Evolutionary conservation across 2,888 invertebrate genomes (phyloP).

Genomic region (Biston stratarius): DNA sequence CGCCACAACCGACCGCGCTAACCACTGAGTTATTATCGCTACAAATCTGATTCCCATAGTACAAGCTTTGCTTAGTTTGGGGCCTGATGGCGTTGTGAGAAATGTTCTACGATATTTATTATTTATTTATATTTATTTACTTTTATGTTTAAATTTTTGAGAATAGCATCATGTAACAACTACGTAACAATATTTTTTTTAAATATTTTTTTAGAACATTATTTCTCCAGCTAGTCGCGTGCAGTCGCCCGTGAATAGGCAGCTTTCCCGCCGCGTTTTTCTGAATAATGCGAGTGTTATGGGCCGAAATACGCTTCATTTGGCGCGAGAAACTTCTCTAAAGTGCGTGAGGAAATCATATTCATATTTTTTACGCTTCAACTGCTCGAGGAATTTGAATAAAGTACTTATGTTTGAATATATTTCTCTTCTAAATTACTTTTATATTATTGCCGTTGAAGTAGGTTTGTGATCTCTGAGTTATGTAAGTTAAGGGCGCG

Average conservation of each 20-base stretch:
- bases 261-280: slow-evolving; percentile 46
- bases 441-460: slow-evolving; percentile 42
- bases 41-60: too few species aligned
- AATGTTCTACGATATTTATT: too few species aligned
- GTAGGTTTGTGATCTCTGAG: slow-evolving; percentile 27
- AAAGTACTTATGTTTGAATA: slow-evolving; percentile 58
- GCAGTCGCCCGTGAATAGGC: slow-evolving; percentile 30
- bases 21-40: too few species aligned
- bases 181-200: too few species aligned
- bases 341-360: slow-evolving; percentile 82
- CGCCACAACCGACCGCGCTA: too few species aligned
- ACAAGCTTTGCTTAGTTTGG: too few species aligned
- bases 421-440: slow-evolving; percentile 50
- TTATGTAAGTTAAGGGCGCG: slow-evolving; percentile 15
- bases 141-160: too few species aligned
- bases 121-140: too few species aligned
- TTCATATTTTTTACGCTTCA: slow-evolving; percentile 85
- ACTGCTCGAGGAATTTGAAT: slow-evolving; percentile 83
- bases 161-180: too few species aligned
- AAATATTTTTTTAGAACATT: neutral
- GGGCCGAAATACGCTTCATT: slow-evolving; percentile 84
- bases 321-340: slow-evolving; percentile 78
- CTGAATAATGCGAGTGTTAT: slow-evolving; percentile 84
- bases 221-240: neutral
- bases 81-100: too few species aligned